Conservation (phyloP, 2,888 invertebrate species). For the Seira sanloemensis region DNA sequence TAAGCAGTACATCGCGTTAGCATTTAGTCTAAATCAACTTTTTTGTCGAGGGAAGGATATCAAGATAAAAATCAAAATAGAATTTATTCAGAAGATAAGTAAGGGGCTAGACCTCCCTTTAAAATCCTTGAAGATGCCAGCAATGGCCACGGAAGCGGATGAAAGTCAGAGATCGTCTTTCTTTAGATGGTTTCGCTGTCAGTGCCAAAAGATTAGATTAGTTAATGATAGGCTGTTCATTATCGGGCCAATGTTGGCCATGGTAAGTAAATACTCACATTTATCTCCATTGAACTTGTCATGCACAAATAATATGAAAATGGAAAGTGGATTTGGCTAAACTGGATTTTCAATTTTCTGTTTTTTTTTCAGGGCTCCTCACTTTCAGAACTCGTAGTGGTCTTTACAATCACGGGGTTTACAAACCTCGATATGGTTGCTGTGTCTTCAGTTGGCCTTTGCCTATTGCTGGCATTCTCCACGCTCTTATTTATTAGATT, state of each 20-base stretch:
- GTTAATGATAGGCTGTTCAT: slow-evolving; percentile 61
- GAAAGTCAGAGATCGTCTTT: slow-evolving; percentile 54
- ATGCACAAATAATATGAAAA: background rate
- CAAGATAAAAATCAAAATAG: slow-evolving; percentile 30
- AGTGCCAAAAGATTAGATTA: slow-evolving; percentile 59
- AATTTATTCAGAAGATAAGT: slow-evolving; percentile 28
- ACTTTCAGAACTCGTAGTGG: slow-evolving; percentile 61
- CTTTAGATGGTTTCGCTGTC: slow-evolving; percentile 61
- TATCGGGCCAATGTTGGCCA: slow-evolving; percentile 54
- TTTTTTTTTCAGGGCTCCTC: slow-evolving; percentile 57
- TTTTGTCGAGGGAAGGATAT: background rate
- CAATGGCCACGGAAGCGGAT: slow-evolving; percentile 53
- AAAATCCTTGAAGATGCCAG: slow-evolving; percentile 33
- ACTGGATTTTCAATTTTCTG: background rate
- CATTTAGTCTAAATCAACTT: background rate
- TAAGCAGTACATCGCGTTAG: no score
- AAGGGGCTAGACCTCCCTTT: slow-evolving; percentile 31
- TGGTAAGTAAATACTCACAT: slow-evolving; percentile 50
- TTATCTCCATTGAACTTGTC: background rate
- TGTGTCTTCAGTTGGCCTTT: slow-evolving; percentile 64
- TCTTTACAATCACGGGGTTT: slow-evolving; percentile 64
- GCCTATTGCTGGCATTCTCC: slow-evolving; percentile 57
- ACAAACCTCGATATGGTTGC: slow-evolving; percentile 61
- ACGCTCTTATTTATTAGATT: slow-evolving; percentile 63
- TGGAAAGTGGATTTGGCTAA: no score